phyloP scores from a whole-genome alignment of 2,797 vertebrate species.

The Poecilia velifera region DNA sequence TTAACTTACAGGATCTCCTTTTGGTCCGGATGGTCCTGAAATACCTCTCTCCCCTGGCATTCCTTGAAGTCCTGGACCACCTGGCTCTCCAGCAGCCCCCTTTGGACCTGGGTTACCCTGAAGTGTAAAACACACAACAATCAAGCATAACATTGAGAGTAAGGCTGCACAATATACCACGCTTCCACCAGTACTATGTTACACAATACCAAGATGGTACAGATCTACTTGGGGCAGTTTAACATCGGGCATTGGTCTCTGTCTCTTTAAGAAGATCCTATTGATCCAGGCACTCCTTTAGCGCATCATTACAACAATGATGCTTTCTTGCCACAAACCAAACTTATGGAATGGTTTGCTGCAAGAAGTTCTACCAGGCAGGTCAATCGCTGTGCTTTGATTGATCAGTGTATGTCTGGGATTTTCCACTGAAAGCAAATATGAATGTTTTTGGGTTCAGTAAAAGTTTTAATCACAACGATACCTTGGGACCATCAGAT shows the following conservation, averaged over 20 bases:
- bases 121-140: background rate
- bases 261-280: too few relatives aligned
- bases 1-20: constrained; percentile 88
- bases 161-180: background rate
- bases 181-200: background rate
- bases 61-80: constrained; percentile 89
- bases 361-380: background rate
- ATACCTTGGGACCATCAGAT: constrained; percentile 86
- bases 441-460: background rate
- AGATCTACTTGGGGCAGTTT: background rate
- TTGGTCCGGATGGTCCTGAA: constrained; percentile 76
- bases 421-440: background rate
- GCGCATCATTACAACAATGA: too few relatives aligned
- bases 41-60: constrained; percentile 83
- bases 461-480: background rate
- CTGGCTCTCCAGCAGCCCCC: constrained; percentile 88
- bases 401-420: background rate
- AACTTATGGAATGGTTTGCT: background rate
- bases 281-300: too few relatives aligned
- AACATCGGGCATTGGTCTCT: background rate
- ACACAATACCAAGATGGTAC: background rate
- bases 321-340: too few relatives aligned
- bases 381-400: background rate
- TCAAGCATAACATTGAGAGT: background rate
- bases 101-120: constrained; percentile 88